Evolutionary conservation across 1,140 invertebrate genomes (phyloP).

Genomic region (Maniola jurtina): DNA sequence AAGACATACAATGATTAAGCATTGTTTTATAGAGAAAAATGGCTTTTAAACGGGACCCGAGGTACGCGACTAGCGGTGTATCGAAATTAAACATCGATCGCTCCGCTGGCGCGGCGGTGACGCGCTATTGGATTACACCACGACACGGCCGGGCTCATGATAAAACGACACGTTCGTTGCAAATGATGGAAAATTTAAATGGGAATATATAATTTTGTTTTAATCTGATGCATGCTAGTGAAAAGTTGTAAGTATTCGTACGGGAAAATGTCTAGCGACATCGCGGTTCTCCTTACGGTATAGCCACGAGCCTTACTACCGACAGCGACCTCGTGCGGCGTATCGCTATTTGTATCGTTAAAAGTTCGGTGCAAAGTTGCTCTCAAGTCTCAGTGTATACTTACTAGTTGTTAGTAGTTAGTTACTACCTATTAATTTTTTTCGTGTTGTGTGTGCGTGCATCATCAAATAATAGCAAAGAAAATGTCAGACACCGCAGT

Average conservation of each 20-base stretch:
- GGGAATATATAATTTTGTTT: constrained; percentile 15
- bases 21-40: background rate
- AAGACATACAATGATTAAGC: background rate
- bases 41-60: constrained; percentile 4
- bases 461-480: too few relatives aligned
- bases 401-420: too few relatives aligned
- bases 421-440: too few relatives aligned
- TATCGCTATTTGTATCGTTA: background rate
- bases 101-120: too few relatives aligned
- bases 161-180: background rate
- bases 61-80: constrained; percentile 7
- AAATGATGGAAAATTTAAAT: background rate
- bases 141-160: constrained; percentile 11
- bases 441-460: too few relatives aligned
- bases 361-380: too few relatives aligned
- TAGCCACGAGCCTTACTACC: constrained; percentile 18
- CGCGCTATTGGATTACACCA: background rate
- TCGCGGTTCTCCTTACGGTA: constrained; percentile 32
- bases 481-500: constrained; percentile 47
- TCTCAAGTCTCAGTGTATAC: too few relatives aligned
- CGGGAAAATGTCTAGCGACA: constrained; percentile 29
- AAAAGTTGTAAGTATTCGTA: constrained; percentile 29
- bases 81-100: constrained; percentile 5
- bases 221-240: constrained; percentile 24
- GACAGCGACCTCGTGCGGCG: constrained; percentile 23